Evolutionary conservation across 2,888 invertebrate species (phyloP).

Genomic region (Tryphoninae sp.): DNA sequence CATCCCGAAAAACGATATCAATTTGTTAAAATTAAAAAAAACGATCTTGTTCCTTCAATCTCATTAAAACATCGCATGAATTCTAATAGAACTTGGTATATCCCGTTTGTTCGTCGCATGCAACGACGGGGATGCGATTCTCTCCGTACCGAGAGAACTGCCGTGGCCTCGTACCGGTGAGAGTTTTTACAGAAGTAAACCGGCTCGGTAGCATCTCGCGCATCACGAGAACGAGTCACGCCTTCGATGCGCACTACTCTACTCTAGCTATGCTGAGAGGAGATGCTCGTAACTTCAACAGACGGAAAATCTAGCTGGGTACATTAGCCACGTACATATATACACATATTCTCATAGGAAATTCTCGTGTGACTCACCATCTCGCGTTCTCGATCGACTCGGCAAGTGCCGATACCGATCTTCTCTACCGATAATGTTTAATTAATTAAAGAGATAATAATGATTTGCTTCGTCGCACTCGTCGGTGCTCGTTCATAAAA

Average conservation of each 20-base stretch:
- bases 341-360: constrained; percentile 38
- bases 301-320: constrained; percentile 46
- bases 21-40: constrained; percentile 3
- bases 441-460: constrained; percentile 63
- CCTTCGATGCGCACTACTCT: constrained; percentile 55
- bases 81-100: constrained; percentile 28
- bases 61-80: not conserved
- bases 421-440: constrained; percentile 56
- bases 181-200: constrained; percentile 54
- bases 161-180: constrained; percentile 55
- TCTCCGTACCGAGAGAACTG: constrained; percentile 15
- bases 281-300: constrained; percentile 39
- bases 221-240: constrained; percentile 56
- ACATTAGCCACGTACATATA: not conserved
- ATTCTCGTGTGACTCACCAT: constrained; percentile 58
- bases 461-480: constrained; percentile 50
- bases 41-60: not conserved
- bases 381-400: constrained; percentile 32
- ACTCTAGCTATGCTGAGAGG: constrained; percentile 34
- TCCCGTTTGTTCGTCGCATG: constrained; percentile 46
- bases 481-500: not conserved
- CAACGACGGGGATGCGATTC: constrained; percentile 12
- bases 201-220: constrained; percentile 61
- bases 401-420: constrained; percentile 59
- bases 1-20: not conserved